Conservation (phyloP, 2,113 vertebrate species). For the Platysternon megacephalum region DNA sequence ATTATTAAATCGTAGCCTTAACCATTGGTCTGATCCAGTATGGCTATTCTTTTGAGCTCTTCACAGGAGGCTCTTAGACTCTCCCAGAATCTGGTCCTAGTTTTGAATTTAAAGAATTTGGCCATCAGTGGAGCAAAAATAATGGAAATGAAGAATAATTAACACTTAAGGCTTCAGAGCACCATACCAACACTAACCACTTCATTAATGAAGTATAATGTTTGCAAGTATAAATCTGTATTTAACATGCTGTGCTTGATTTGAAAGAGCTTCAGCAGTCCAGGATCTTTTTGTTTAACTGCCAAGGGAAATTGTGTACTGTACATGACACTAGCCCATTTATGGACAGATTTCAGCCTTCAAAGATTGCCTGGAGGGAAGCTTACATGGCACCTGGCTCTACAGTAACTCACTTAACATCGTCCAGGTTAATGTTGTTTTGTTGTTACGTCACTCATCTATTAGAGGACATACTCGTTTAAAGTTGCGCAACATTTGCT, state of each 20-base stretch:
- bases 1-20: too few species aligned
- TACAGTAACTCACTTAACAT: too few species aligned
- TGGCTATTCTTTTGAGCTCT: not conserved
- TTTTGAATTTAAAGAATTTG: not conserved
- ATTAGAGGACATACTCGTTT: too few species aligned
- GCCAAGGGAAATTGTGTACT: not conserved
- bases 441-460: too few species aligned
- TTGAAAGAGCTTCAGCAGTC: not conserved
- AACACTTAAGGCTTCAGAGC: not conserved
- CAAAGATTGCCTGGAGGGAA: not conserved
- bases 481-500: too few species aligned
- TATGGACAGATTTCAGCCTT: not conserved
- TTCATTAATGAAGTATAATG: not conserved
- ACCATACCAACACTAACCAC: not conserved
- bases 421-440: too few species aligned
- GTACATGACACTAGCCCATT: not conserved
- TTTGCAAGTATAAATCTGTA: not conserved
- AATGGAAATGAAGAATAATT: not conserved
- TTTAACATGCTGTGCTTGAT: not conserved
- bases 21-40: too few species aligned
- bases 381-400: not conserved
- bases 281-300: not conserved
- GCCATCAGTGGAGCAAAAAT: not conserved
- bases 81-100: not conserved
- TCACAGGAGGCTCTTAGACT: not conserved